Evolutionary conservation across 2,113 vertebrate species (phyloP), one percentile per base, ranked within the genome.

Genomic region (Hypocryptadius cinnamomeus): DNA sequence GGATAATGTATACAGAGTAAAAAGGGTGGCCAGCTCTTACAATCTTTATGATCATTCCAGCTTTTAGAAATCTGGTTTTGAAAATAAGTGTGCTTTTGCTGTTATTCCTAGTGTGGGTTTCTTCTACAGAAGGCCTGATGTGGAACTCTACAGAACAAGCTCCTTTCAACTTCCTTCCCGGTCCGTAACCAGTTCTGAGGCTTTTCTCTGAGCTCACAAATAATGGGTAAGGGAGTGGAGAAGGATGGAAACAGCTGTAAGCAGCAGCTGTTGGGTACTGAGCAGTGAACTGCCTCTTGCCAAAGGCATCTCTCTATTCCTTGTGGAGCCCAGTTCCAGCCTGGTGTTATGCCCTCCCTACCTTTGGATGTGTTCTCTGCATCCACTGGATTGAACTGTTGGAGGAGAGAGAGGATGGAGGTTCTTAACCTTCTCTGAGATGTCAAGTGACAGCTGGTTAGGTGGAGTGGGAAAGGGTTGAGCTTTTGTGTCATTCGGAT

Each of bases 211-310:
- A 11, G 1, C 71, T 77, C 17, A 4, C 2, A 4, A 1, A 30
- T n/a, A 17, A 13, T n/a, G 60, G 51, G 18, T 50, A 15, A 28
- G 33, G 44, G 60, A 73, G 25, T 3, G 8, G 28, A 70, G 79
- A 91, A 73, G 76, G 73, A 68, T 90, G 37, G 63, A 89, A 94
- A 84, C 83, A 94, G 89, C 93, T 94, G 76, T 85, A 92, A 66
- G 60, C 42, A 89, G 72, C 95, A 94, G 89, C 93, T 95, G 65
- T 74, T 86, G 51, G 89, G 35, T 56, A 59, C 51, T 56, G 60
- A 68, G 51, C 69, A 60, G 27, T 19, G 28, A 74, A 31, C 64
- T 42, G 35, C 18, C 35, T 68, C 61, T 81, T 90, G 70, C 57
- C 44, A 51, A 64, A 85, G 70, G 39, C 74, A 37, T 76, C 39